Evolutionary conservation across 2,888 invertebrate species (phyloP).

Genomic region (Ommatoiulus sabulosus): DNA sequence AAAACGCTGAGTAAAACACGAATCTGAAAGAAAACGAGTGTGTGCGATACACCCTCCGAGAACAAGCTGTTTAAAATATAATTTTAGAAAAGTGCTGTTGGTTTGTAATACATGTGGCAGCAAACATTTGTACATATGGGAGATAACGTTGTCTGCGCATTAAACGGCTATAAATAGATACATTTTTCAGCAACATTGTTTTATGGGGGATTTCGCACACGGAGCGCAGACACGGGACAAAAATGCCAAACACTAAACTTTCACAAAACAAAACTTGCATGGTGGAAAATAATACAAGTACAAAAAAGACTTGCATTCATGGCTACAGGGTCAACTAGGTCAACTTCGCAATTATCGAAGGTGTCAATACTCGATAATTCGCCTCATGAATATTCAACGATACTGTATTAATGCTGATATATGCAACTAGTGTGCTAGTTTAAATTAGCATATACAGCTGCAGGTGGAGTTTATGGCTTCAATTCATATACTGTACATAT

Average conservation of each 20-base stretch:
- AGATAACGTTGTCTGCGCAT: neutral
- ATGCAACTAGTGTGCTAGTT: too few relatives aligned
- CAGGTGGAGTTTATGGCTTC: too few relatives aligned
- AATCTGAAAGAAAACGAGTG: neutral
- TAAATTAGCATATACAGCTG: too few relatives aligned
- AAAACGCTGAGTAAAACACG: neutral
- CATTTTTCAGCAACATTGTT: conserved; percentile 15
- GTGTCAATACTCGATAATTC: too few relatives aligned
- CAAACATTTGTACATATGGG: conserved; percentile 35
- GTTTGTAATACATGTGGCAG: neutral
- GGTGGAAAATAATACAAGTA: too few relatives aligned
- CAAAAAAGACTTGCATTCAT: neutral
- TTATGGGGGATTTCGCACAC: neutral
- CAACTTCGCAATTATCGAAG: too few relatives aligned
- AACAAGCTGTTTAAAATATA: conserved; percentile 32
- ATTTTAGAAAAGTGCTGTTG: conserved; percentile 31
- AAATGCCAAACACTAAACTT: neutral
- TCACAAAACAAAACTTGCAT: neutral
- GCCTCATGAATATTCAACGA: too few relatives aligned
- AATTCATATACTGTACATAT: too few relatives aligned
- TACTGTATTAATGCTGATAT: too few relatives aligned
- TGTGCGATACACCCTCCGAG: neutral
- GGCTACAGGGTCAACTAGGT: too few relatives aligned
- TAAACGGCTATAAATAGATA: conserved; percentile 27
- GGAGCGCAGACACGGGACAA: neutral